A percentile compares a stretch with the other conserved stretches of the same genome.
Conservation (phyloP, 2,888 invertebrate species). For the Pharmacophagus antenor region DNA sequence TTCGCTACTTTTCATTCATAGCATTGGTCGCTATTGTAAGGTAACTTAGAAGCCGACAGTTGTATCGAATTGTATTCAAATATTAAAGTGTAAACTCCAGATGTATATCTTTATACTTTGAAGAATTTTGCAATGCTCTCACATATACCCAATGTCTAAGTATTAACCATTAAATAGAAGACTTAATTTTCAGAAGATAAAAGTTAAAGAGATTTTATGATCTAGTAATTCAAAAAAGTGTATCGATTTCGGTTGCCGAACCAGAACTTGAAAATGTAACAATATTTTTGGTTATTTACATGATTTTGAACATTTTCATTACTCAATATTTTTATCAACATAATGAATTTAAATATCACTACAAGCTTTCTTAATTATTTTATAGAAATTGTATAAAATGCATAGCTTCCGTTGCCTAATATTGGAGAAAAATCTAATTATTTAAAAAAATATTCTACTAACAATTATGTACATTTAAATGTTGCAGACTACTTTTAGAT, state of each 20-base stretch:
- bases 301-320: neutral
- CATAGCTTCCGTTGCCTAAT: too few relatives aligned
- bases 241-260: conserved; percentile 12
- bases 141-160: conserved; percentile 1
- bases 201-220: conserved; percentile 21
- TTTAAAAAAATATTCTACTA: too few relatives aligned
- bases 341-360: too few relatives aligned
- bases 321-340: neutral
- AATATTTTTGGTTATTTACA: too few relatives aligned
- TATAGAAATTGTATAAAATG: too few relatives aligned
- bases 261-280: neutral
- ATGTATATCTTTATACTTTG: neutral
- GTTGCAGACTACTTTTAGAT: too few relatives aligned
- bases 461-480: too few relatives aligned
- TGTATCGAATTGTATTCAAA: neutral
- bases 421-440: too few relatives aligned
- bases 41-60: neutral
- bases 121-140: neutral
- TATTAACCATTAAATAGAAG: conserved; percentile 11
- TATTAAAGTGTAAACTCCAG: neutral
- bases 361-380: too few relatives aligned
- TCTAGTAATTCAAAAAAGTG: conserved; percentile 22
- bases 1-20: conserved; percentile 22
- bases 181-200: conserved; percentile 16
- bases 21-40: conserved; percentile 6